Base-by-base conservation (phyloP, 2,888 invertebrate species). In the Hirtodrosophila histrioides region DNA sequence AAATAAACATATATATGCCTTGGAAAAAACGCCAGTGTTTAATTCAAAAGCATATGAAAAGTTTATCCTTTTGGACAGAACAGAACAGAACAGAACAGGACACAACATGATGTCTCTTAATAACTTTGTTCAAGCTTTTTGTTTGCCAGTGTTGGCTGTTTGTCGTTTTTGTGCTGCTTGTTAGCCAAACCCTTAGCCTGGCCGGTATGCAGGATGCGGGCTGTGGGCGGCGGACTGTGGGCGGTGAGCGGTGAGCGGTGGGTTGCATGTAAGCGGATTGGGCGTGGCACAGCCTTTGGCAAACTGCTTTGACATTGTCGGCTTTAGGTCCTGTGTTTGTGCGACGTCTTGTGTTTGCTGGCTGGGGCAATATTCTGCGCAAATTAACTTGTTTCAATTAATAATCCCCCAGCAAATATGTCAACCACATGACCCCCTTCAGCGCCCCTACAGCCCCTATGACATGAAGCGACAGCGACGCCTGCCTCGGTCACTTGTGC, bases 351-450 rank as follows among this genome's bases (percentile, higher is more conserved):
- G 36, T 60, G 37, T 43, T 39, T 36, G 74, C 71, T 64, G 60
- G 54, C 41, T 65, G 69, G 3, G 62, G 57, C 75, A 84, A 84
- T 82, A 84, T 84, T 80, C 84, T 81, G 89, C 81, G 79, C 79
- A 90, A 90, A 90, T 90, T 90, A 90, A 90, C 90, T 90, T 90
- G 88, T 89, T 88, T 88, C 90, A 90, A 90, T 90, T 90, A 90
- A 90, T 90, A 90, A 90, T 89, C 89, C 89, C 83, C 87, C 78
- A 86, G 89, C 89, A 89, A 84, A 89, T 89, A 89, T 89, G 89
- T 89, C 89, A 89, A 88, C 86, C 83, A 75, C 72, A 80, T 78
- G 78, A 71, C 72, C 68, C 40, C 44, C 33, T 7, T n/a, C 27
- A 9, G 11, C 23, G 24, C 6, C 29, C 3, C 39, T 33, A 12